Base-by-base conservation (phyloP, 2,888 invertebrate genomes). In the Cataglyphis altisquamis region DNA sequence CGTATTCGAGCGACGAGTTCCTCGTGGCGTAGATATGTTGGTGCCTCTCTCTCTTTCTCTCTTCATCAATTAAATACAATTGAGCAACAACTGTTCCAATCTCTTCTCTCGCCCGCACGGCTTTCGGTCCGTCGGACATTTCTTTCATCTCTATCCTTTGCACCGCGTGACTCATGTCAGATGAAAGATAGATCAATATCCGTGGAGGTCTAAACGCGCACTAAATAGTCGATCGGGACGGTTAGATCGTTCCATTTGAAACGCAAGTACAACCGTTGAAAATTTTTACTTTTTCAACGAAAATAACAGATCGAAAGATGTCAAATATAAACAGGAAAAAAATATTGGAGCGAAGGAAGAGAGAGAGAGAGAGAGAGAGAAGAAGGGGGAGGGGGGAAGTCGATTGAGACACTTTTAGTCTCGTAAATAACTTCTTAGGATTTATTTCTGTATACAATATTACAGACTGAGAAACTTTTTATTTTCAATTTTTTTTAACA, bases 21-120 rank as follows among this genome's bases (percentile, higher is more conserved):
- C 88, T 88, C 70, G 85, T 83, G 52, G 83, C 80, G 82, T 83
- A 66, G 73, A 25, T 63, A 83, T 70, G 60, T 48, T 62, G 29
- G 68, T 77, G 29, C 68, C 41, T 48, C 48, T 45, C 0, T 18
- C 45, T 18, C 45, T 45, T 5, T 18, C 4, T 15, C 52, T 52
- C 70, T 89, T 90, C 88, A 90, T 86, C 92, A 94, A 94, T 94
- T 94, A 92, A 93, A 85, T 86, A 85, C 91, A 93, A 94, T 94
- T 94, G 93, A 92, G 90, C 91, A 91, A 91, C 90, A 90, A 92
- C 91, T 90, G 91, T 84, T 86, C 87, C 70, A 82, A 82, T 73
- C 81, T 84, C 85, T 84, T 57, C 83, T 75, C 70, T 48, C 70
- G 57, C 57, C 48, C 57, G 73, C 62, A 57, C 78, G 72, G 72